Evolutionary conservation across 2,888 invertebrate genomes (phyloP), one percentile per base, ranked within the genome.

Genomic region (Ischnura elegans): DNA sequence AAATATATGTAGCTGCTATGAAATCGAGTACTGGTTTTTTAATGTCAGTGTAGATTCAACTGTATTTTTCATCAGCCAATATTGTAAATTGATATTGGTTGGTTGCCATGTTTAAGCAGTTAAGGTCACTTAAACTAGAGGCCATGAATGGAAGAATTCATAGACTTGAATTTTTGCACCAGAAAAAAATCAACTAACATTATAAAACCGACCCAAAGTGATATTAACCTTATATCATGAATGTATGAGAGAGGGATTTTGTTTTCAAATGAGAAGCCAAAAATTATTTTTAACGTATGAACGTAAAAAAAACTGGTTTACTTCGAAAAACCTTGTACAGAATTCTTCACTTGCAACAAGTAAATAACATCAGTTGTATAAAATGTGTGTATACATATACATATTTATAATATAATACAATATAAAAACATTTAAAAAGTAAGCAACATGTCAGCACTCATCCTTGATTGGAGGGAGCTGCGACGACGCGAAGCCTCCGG

Each of bases 401-500:
- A 90, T 90, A 90, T 90, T 61, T 61, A 90, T 90, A n/a, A 90
- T 55, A 43, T 90, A 90, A 61, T 90, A 90, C 90, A 90, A 90
- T 90, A 90, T 90, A 90, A 90, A 90, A 90, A 90, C 55, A 61
- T 61, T 90, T 90, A 61, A 90, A 90, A 90, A 90, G 61, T 90
- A 90, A 61, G 90, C 90, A 90, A 90, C 90, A 90, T 90, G 90
- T 90, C 90, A 90, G 90, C 61, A 90, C 90, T 90, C 90, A 43
- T 90, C 61, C n/a, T 61, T 61, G 61, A n/a, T 86, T n/a, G 25
- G 45, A 25, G 90, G 61, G 43, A 43, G 36, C 42, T 43, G 87
- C 87, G 87, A 25, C 61, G 55, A 61, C 25, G 36, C 51, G 19
- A 55, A 43, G 43, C 43, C 10, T 61, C 61, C 61, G 43, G 10